Evolutionary conservation across 2,888 invertebrate species (phyloP).

Genomic region (Hirtodrosophila duncani): DNA sequence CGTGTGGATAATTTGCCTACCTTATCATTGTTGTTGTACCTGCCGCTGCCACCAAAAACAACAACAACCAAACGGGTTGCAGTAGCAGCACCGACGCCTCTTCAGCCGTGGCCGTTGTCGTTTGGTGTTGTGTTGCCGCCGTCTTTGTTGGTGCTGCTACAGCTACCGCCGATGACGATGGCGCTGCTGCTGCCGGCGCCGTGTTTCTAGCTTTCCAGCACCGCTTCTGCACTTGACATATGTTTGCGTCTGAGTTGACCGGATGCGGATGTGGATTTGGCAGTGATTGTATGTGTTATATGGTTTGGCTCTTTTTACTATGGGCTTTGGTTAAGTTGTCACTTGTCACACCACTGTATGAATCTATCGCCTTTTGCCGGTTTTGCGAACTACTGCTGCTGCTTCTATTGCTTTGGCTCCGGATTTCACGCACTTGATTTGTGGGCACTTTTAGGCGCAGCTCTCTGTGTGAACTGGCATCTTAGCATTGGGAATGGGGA

Average conservation of each 20-base stretch:
- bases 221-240: constrained; percentile 57
- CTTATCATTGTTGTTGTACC: constrained; percentile 57
- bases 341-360: constrained; percentile 11
- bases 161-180: not conserved
- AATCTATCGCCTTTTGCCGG: constrained; percentile 30
- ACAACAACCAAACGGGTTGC: constrained; percentile 21
- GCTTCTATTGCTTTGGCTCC: constrained; percentile 9
- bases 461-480: too few relatives aligned
- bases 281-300: constrained; percentile 6
- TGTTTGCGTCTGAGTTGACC: constrained; percentile 20
- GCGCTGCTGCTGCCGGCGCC: constrained; percentile 11
- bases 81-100: constrained; percentile 8
- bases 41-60: constrained; percentile 42
- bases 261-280: constrained; percentile 5
- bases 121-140: constrained; percentile 23
- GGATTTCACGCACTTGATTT: too few relatives aligned
- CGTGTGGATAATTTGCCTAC: constrained; percentile 23
- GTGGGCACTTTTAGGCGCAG: too few relatives aligned
- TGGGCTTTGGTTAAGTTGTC: not conserved
- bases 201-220: constrained; percentile 33
- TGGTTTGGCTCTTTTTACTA: too few relatives aligned
- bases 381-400: constrained; percentile 3
- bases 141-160: constrained; percentile 12
- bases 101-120: constrained; percentile 22
- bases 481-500: too few relatives aligned